These are phyloP conservation scores for Siniperca scherzeri DNA, from an alignment of 2,797 vertebrate genomes.

Conservation along the genomic window DNA sequence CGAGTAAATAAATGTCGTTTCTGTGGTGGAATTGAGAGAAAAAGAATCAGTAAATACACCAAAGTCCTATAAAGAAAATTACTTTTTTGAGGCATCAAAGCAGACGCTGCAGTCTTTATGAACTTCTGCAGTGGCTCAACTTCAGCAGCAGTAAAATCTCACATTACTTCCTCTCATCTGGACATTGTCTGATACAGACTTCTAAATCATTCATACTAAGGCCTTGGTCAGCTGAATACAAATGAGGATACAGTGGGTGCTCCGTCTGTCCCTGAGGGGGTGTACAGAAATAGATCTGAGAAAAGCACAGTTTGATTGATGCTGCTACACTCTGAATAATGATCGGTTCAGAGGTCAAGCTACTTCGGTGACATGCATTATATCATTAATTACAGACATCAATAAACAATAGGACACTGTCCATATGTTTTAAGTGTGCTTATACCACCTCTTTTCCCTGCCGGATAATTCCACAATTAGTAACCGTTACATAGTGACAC, in stretches of 20 bases:
- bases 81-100: conserved; percentile 66
- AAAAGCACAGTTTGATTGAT: conserved; percentile 93
- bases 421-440: conserved; percentile 89
- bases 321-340: conserved; percentile 94
- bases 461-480: conserved; percentile 89
- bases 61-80: conserved; percentile 91
- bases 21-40: conserved; percentile 87
- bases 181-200: conserved; percentile 65
- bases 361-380: conserved; percentile 93
- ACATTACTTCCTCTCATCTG: conserved; percentile 43
- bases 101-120: conserved; percentile 80
- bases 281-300: conserved; percentile 75
- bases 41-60: conserved; percentile 95
- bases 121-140: conserved; percentile 67
- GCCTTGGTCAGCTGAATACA: conserved; percentile 86
- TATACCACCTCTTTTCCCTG: conserved; percentile 81
- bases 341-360: conserved; percentile 97
- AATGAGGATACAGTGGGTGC: conserved; percentile 87
- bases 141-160: conserved; percentile 62
- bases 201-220: conserved; percentile 83
- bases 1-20: conserved; percentile 94
- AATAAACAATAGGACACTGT: conserved; percentile 93
- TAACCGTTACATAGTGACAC: conserved; percentile 80
- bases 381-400: conserved; percentile 99
- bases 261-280: conserved; percentile 78